A percentile compares a stretch with the other conserved stretches of the same genome.
Conservation (phyloP, 2,113 vertebrate species). For the Rana temporaria region DNA sequence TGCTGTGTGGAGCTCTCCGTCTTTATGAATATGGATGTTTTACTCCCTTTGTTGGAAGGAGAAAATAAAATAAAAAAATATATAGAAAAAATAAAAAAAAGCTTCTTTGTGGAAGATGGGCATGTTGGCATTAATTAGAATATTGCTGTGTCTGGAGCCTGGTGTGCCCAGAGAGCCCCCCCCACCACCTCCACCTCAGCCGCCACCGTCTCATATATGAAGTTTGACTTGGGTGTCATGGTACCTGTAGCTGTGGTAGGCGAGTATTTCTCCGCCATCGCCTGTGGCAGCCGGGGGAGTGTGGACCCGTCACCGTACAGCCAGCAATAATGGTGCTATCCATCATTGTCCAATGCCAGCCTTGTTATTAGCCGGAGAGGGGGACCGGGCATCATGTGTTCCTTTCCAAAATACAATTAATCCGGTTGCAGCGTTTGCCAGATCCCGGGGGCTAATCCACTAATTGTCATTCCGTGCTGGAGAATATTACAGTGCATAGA, state of each 20-base stretch:
- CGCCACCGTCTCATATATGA: too few species aligned
- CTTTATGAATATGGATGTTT: conserved; percentile 47
- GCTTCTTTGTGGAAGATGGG: not conserved
- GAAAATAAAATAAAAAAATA: not conserved
- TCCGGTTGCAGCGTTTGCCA: conserved; percentile 9
- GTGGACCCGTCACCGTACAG: not conserved
- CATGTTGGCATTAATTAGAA: not conserved
- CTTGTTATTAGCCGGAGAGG: not conserved
- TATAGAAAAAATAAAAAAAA: not conserved
- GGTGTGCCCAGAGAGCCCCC: too few species aligned
- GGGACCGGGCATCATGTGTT: conserved; percentile 22
- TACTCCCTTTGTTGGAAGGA: conserved; percentile 37
- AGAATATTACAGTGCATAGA: too few species aligned
- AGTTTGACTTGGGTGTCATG: not conserved
- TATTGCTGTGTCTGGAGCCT: too few species aligned
- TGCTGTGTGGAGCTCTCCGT: not conserved
- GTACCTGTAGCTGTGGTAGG: conserved; percentile 12
- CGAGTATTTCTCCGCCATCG: not conserved
- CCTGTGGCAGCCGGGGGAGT: not conserved
- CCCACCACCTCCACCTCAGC: too few species aligned
- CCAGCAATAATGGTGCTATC: conserved; percentile 27
- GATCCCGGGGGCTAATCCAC: conserved; percentile 45
- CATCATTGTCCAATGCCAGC: conserved; percentile 30
- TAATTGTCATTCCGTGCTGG: not conserved
- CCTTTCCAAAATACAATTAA: conserved; percentile 13